Percentiles rank a stretch among this genome's conserved stretches.
These are phyloP conservation scores for Alitta virens DNA, from an alignment of 2,888 invertebrate genomes.

Conservation along the genomic window DNA sequence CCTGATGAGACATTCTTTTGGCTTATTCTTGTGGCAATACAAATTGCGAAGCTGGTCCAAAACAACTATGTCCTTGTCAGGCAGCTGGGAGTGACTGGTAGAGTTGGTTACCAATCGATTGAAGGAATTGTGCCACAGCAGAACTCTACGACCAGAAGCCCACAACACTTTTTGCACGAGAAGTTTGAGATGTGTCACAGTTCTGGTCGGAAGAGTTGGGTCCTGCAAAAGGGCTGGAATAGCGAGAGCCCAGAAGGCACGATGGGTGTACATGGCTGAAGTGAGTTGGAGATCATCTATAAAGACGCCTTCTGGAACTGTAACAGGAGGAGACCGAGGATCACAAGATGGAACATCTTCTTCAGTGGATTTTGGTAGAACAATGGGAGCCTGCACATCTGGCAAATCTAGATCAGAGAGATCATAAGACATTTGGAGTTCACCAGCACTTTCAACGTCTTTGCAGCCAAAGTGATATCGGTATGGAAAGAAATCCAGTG, in stretches of 20 bases:
- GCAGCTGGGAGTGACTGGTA: too few relatives aligned
- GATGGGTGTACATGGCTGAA: slow-evolving; percentile 1
- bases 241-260: slow-evolving; percentile 20
- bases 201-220: neutral
- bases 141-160: neutral
- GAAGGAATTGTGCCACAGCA: neutral
- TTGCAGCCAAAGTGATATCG: neutral
- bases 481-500: too few relatives aligned
- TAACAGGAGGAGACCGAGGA: slow-evolving; percentile 12
- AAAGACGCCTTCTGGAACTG: neutral
- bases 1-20: too few relatives aligned
- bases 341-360: slow-evolving; percentile 6
- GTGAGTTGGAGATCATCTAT: neutral
- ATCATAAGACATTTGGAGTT: neutral
- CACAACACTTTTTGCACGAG: neutral
- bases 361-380: neutral
- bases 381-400: neutral
- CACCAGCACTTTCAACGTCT: neutral
- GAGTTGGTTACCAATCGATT: too few relatives aligned
- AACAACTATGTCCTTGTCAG: too few relatives aligned
- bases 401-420: neutral
- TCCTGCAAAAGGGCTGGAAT: neutral
- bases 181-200: neutral
- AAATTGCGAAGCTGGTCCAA: too few relatives aligned
- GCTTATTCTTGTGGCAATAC: too few relatives aligned